These are phyloP conservation scores for Drosophila kuntzei DNA, from an alignment of 2,888 invertebrate genomes.

Conservation along the genomic window DNA sequence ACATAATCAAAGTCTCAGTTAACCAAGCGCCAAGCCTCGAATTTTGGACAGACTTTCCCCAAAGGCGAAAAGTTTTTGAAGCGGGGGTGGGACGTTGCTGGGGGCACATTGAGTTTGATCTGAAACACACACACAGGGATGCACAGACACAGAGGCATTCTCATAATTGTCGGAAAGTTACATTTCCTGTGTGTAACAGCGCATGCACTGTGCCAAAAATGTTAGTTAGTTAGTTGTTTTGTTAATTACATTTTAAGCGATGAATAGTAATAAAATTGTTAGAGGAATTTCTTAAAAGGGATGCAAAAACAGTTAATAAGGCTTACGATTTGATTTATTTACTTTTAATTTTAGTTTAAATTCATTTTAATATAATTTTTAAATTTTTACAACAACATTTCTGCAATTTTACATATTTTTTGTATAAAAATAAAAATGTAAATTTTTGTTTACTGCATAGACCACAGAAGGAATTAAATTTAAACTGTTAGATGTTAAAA, in stretches of 20 bases:
- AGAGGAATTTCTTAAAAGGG: too few relatives aligned
- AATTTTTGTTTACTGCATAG: too few relatives aligned
- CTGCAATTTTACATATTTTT: too few relatives aligned
- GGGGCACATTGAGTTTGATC: constrained; percentile 35
- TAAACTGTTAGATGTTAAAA: too few relatives aligned
- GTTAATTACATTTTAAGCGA: neutral
- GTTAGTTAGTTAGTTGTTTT: neutral
- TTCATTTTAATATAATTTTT: too few relatives aligned
- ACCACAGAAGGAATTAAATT: too few relatives aligned
- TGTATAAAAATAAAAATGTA: too few relatives aligned
- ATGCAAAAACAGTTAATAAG: too few relatives aligned
- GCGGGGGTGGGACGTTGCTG: constrained; percentile 8
- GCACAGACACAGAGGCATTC: constrained; percentile 19
- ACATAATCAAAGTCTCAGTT: constrained; percentile 57
- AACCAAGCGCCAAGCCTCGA: constrained; percentile 31
- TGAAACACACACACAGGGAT: constrained; percentile 31
- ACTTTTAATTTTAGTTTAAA: too few relatives aligned
- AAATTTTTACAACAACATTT: too few relatives aligned
- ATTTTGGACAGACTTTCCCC: constrained; percentile 34
- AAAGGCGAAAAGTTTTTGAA: constrained; percentile 27
- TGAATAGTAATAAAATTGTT: too few relatives aligned
- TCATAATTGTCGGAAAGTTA: constrained; percentile 56
- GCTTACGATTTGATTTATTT: too few relatives aligned
- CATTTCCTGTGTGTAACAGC: constrained; percentile 43
- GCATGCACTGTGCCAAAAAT: constrained; percentile 42